These are phyloP conservation scores for Pipistrellus pygmaeus DNA, from an alignment of 2,797 vertebrate genomes.

Conservation along the genomic window DNA sequence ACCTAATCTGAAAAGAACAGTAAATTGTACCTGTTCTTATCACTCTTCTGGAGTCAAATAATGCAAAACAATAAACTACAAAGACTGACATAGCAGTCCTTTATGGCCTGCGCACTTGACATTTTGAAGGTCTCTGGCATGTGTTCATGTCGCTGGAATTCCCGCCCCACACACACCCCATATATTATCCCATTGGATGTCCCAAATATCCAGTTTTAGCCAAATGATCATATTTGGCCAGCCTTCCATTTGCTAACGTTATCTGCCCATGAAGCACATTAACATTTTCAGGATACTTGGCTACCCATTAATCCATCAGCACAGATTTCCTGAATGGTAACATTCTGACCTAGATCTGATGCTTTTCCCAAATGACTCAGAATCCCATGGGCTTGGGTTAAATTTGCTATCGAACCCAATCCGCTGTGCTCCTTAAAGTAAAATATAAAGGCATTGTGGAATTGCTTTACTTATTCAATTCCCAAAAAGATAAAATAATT, in stretches of 20 bases:
- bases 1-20: not conserved
- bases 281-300: not conserved
- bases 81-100: not conserved
- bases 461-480: constrained; percentile 44
- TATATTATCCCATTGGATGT: not conserved
- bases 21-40: not conserved
- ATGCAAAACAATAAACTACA: not conserved
- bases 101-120: not conserved
- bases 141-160: not conserved
- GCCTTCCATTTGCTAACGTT: not conserved
- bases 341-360: not conserved
- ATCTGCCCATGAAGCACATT: not conserved
- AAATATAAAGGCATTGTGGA: not conserved
- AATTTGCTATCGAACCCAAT: constrained; percentile 8
- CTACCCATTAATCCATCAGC: not conserved
- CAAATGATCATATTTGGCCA: not conserved
- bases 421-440: constrained; percentile 46
- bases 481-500: constrained; percentile 57
- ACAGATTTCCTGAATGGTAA: not conserved
- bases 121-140: not conserved
- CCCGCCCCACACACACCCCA: not conserved
- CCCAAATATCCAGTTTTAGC: not conserved
- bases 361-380: constrained; percentile 39
- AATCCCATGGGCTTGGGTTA: not conserved
- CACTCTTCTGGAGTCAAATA: not conserved